These are phyloP conservation scores for Chelonus formosanus DNA, from an alignment of 2,888 invertebrate species.

Conservation along the genomic window DNA sequence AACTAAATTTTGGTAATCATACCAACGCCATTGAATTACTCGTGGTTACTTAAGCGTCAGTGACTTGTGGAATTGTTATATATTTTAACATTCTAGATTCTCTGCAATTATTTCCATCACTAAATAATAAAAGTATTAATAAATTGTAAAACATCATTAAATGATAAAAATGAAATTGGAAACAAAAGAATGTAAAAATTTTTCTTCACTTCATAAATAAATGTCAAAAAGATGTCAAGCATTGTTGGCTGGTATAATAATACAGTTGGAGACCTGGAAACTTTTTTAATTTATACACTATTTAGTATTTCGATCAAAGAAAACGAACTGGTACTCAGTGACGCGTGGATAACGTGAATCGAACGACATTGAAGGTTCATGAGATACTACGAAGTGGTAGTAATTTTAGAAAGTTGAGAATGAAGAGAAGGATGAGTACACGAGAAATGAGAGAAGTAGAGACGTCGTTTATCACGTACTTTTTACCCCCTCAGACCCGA, in stretches of 20 bases:
- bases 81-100: no score
- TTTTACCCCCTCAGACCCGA: slow-evolving; percentile 30
- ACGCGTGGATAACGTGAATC: slow-evolving; percentile 26
- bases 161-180: no score
- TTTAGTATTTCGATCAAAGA: slow-evolving; percentile 24
- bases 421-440: background rate
- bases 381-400: slow-evolving; percentile 20
- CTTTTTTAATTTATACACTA: slow-evolving; percentile 30
- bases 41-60: no score
- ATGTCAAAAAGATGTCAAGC: no score
- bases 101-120: no score
- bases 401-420: slow-evolving; percentile 21
- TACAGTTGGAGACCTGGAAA: background rate
- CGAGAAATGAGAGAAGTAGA: slow-evolving; percentile 19
- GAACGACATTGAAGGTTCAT: slow-evolving; percentile 28
- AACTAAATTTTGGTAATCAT: slow-evolving; percentile 34
- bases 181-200: no score
- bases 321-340: slow-evolving; percentile 7
- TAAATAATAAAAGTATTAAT: no score
- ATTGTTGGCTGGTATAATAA: no score
- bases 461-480: slow-evolving; percentile 43
- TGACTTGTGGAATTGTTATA: no score
- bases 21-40: slow-evolving; percentile 6
- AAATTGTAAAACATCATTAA: no score
- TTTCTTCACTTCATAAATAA: no score